Percentiles rank a stretch among this genome's conserved stretches.
phyloP scores from a whole-genome alignment of 2,113 vertebrate species.

The Corydoras sp. region DNA sequence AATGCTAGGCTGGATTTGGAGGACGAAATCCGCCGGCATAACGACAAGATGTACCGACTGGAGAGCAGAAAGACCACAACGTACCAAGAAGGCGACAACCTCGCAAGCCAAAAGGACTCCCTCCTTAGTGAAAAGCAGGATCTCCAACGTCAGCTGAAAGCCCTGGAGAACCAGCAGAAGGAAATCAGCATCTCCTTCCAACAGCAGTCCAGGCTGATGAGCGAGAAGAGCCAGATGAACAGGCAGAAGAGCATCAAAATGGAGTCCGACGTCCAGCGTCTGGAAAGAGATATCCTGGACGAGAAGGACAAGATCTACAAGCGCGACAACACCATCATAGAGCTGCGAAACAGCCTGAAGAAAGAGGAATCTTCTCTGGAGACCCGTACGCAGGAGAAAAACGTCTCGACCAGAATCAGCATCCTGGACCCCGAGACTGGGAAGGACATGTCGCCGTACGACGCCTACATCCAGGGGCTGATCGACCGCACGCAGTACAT shows the following conservation, averaged over 20 bases:
- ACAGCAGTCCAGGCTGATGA: constrained; percentile 77
- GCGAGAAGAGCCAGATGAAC: constrained; percentile 70
- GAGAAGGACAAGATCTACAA: constrained; percentile 86
- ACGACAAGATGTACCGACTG: constrained; percentile 67
- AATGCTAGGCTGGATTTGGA: constrained; percentile 73
- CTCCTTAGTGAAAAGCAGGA: constrained; percentile 68
- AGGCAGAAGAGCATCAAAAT: constrained; percentile 77
- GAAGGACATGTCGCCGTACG: constrained; percentile 77
- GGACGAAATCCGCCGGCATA: constrained; percentile 70
- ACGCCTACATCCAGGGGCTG: constrained; percentile 64
- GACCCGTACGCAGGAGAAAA: constrained; percentile 85
- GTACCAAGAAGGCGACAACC: constrained; percentile 71
- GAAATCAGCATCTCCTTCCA: constrained; percentile 73
- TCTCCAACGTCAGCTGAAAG: constrained; percentile 71
- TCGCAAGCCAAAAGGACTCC: constrained; percentile 64
- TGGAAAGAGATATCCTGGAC: constrained; percentile 80
- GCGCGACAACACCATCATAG: constrained; percentile 76
- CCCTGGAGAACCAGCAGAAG: constrained; percentile 73
- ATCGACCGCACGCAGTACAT: constrained; percentile 88
- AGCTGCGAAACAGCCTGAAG: constrained; percentile 69
- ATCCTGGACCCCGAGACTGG: constrained; percentile 93
- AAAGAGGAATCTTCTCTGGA: constrained; percentile 76
- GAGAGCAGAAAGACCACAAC: constrained; percentile 61
- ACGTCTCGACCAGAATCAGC: constrained; percentile 90
- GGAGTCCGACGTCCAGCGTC: constrained; percentile 69